Evolutionary conservation across 2,888 invertebrate genomes (phyloP).

Genomic region (Hypselothyrea guttata): DNA sequence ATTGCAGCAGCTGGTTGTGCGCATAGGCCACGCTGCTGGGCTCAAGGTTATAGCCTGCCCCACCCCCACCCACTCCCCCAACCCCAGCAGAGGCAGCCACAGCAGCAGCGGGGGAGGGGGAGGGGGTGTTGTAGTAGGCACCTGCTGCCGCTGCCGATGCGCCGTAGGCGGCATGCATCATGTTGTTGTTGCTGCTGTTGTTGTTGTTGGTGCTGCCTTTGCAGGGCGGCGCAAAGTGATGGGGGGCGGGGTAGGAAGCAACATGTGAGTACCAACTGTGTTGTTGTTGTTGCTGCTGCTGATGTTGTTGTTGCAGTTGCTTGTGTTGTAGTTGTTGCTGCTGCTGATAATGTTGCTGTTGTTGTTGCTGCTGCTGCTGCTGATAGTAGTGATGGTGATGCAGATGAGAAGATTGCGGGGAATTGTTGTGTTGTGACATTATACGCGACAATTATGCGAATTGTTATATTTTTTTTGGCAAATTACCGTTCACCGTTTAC

Average conservation of each 20-base stretch:
- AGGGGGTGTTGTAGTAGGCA: conserved; percentile 50
- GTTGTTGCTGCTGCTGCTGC: conserved; percentile 40
- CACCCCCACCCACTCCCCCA: conserved; percentile 27
- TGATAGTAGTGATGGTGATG: conserved; percentile 46
- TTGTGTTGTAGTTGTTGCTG: conserved; percentile 51
- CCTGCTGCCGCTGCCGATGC: conserved; percentile 27
- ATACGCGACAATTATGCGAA: conserved; percentile 39
- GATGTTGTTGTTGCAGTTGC: conserved; percentile 52
- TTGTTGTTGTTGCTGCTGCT: conserved; percentile 39
- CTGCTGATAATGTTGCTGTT: conserved; percentile 30
- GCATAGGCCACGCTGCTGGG: conserved; percentile 68
- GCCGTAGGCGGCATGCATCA: conserved; percentile 59
- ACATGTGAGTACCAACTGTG: conserved; percentile 76
- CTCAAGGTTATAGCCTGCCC: conserved; percentile 72
- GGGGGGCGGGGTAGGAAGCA: conserved; percentile 68
- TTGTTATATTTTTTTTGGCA: conserved; percentile 35
- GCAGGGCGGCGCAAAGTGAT: conserved; percentile 48
- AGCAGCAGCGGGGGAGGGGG: conserved; percentile 10
- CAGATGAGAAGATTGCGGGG: conserved; percentile 42
- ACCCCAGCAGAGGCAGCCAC: conserved; percentile 8
- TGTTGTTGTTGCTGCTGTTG: conserved; percentile 45
- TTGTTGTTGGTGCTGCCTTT: conserved; percentile 43
- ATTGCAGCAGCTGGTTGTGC: conserved; percentile 73
- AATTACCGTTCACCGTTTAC: conserved; percentile 34
- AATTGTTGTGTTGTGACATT: conserved; percentile 69